Conservation (phyloP, 2,888 invertebrate species). For the Tachina lurida region DNA sequence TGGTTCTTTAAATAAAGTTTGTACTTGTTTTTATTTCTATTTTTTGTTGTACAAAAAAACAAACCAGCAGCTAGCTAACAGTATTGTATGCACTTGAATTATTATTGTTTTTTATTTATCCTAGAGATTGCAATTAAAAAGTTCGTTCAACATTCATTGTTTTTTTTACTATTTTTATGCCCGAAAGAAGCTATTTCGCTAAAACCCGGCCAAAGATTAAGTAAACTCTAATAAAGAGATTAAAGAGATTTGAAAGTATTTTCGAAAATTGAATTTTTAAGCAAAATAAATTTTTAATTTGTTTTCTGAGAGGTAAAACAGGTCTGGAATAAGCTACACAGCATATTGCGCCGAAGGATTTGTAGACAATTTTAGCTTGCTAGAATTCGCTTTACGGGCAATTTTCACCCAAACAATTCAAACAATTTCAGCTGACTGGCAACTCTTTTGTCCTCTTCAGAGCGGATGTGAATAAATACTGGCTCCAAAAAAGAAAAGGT, state of each 20-base stretch:
- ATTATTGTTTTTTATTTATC: constrained; percentile 59
- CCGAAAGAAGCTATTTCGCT: constrained; percentile 44
- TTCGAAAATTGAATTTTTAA: neutral
- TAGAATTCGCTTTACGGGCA: no score
- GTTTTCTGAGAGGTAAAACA: neutral
- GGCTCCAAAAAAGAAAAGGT: no score
- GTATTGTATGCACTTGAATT: constrained; percentile 70
- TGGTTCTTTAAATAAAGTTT: neutral
- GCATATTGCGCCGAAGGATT: no score
- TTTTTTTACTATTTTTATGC: constrained; percentile 24
- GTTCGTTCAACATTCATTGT: constrained; percentile 52
- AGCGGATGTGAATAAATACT: no score
- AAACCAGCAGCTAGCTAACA: constrained; percentile 51
- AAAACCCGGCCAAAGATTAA: constrained; percentile 25
- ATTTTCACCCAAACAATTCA: no score
- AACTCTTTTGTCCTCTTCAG: no score
- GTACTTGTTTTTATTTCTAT: constrained; percentile 12
- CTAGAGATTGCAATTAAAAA: constrained; percentile 70
- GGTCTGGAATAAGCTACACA: no score
- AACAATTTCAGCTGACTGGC: no score
- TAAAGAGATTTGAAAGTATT: neutral
- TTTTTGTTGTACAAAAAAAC: constrained; percentile 20
- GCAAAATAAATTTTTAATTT: neutral
- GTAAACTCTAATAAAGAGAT: neutral
- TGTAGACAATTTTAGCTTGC: no score